Percentiles rank a stretch among this genome's conserved stretches.
Evolutionary conservation across 2,888 invertebrate species (phyloP).

Genomic region (Drosophila ochracea): DNA sequence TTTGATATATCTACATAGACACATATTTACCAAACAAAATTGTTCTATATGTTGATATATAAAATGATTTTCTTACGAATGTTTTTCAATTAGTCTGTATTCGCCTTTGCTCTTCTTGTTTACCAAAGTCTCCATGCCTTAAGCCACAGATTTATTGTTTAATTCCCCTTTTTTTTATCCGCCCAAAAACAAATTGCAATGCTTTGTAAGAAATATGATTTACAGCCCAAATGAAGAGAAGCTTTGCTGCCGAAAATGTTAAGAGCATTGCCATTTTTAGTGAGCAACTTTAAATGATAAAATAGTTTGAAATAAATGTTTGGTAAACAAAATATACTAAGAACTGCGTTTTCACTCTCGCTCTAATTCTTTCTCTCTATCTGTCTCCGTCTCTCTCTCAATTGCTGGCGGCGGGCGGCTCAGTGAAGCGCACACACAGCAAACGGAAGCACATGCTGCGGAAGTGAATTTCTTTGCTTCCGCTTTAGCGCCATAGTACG

Average conservation of each 20-base stretch:
- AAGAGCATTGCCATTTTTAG: constrained; percentile 55
- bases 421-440: constrained; percentile 57
- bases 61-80: not conserved
- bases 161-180: not conserved
- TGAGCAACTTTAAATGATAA: constrained; percentile 34
- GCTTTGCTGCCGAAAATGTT: constrained; percentile 33
- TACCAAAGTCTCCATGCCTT: constrained; percentile 20
- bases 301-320: constrained; percentile 23
- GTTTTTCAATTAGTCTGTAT: not conserved
- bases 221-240: constrained; percentile 26
- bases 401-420: constrained; percentile 30
- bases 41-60: too few species aligned
- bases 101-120: constrained; percentile 20
- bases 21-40: not conserved
- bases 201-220: constrained; percentile 54
- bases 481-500: constrained; percentile 53
- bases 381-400: not conserved
- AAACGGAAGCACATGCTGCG: constrained; percentile 69
- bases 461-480: constrained; percentile 70
- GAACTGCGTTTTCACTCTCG: constrained; percentile 10
- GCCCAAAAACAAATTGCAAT: constrained; percentile 25
- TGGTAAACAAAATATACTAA: constrained; percentile 35
- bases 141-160: constrained; percentile 52
- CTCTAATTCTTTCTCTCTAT: not conserved
- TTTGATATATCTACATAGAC: not conserved